A percentile compares a stretch with the other conserved stretches of the same genome.
phyloP scores from a whole-genome alignment of 2,888 invertebrate species.

The Gymnosoma rotundatum region DNA sequence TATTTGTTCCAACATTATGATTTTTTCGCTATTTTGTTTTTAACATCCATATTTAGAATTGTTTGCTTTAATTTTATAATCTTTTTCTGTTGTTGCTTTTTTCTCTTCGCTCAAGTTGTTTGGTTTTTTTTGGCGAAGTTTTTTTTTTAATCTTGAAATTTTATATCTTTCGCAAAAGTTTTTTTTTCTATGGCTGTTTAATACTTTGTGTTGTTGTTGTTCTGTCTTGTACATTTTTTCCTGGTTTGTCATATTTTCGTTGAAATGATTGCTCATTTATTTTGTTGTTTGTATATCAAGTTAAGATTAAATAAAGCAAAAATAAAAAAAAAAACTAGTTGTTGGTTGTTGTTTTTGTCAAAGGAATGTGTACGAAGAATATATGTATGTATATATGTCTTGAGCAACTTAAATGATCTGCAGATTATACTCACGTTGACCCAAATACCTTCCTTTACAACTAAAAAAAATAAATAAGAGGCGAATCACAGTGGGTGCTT shows the following conservation, averaged over 20 bases:
- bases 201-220: neutral
- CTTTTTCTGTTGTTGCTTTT: neutral
- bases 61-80: too few species aligned
- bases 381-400: neutral
- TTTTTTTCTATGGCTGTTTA: neutral
- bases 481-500: too few species aligned
- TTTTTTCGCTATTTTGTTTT: too few species aligned
- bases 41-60: too few species aligned
- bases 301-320: constrained; percentile 4
- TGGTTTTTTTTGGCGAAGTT: neutral
- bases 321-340: constrained; percentile 31
- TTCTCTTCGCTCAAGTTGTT: neutral
- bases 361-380: constrained; percentile 35
- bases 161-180: constrained; percentile 34
- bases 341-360: constrained; percentile 1
- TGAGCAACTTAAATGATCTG: constrained; percentile 45
- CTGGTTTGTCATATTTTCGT: constrained; percentile 50
- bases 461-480: neutral
- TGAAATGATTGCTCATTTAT: constrained; percentile 19
- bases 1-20: too few species aligned
- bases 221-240: constrained; percentile 10
- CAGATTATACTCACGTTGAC: constrained; percentile 60
- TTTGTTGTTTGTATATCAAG: constrained; percentile 14
- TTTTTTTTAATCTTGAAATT: constrained; percentile 38
- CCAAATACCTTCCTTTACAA: constrained; percentile 62